A percentile compares a stretch with the other conserved stretches of the same genome.
Conservation (phyloP, 2,888 invertebrate genomes). For the Eulithis prunata region DNA sequence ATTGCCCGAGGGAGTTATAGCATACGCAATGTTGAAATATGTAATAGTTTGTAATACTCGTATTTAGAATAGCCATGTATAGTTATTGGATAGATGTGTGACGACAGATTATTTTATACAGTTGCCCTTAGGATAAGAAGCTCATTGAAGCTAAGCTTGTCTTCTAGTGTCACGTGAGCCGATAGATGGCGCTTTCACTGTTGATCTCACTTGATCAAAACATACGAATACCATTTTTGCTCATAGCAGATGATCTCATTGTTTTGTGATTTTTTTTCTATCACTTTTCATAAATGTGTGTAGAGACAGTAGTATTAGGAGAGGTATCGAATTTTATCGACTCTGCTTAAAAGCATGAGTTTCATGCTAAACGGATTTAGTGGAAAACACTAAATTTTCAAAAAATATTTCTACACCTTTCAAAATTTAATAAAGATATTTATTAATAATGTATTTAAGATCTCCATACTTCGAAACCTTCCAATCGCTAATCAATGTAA, state of each 20-base stretch:
- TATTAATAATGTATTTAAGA: slow-evolving; percentile 30
- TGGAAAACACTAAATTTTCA: slow-evolving; percentile 17
- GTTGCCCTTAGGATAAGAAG: slow-evolving; percentile 45
- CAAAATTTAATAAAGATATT: slow-evolving; percentile 20
- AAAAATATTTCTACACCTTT: slow-evolving; percentile 31
- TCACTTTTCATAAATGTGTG: slow-evolving; percentile 29
- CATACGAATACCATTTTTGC: slow-evolving; percentile 31
- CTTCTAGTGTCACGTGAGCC: slow-evolving; percentile 56
- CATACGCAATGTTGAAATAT: slow-evolving; percentile 38
- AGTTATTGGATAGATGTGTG: slow-evolving; percentile 62
- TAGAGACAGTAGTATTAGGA: slow-evolving; percentile 34
- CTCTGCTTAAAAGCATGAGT: slow-evolving; percentile 34
- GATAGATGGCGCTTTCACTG: slow-evolving; percentile 58
- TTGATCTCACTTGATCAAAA: slow-evolving; percentile 46
- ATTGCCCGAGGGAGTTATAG: slow-evolving; percentile 20
- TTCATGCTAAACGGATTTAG: slow-evolving; percentile 16
- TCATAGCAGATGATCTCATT: slow-evolving; percentile 27
- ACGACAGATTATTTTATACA: slow-evolving; percentile 76
- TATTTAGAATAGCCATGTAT: slow-evolving; percentile 55
- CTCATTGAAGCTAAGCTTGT: slow-evolving; percentile 41
- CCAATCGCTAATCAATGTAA: slow-evolving; percentile 60
- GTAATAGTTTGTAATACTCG: slow-evolving; percentile 62
- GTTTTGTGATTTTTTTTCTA: slow-evolving; percentile 34
- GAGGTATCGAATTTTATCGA: slow-evolving; percentile 35
- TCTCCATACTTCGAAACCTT: slow-evolving; percentile 69